Base-by-base conservation (phyloP, 2,113 vertebrate species). In the Leuciscus idus region DNA sequence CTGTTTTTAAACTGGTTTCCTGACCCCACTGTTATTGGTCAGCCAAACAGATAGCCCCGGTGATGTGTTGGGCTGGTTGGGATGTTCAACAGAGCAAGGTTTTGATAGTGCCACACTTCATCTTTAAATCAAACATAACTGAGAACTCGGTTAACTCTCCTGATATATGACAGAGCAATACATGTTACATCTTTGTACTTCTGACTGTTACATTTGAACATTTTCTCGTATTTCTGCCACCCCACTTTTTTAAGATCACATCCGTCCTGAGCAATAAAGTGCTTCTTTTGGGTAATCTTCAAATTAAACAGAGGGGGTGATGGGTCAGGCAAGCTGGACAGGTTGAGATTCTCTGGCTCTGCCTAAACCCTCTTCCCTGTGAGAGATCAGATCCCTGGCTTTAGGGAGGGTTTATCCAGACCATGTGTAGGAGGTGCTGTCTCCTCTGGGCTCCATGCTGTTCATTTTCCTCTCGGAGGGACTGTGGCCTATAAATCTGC, bases 401-500 rank as follows among this genome's bases (percentile, higher is more conserved):
- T 90, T 79, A 48, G 84, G 23, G 57, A 78, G 15, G 74, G 39
- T 57, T 59, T 75, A 82, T 11, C 11, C 72, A 79, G 89, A 94
- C 93, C 88, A 21, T 11, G 68, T 74, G 46, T 74, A 61, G 46
- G 50, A 70, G 36, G 33, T 55, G 39, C 15, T 1, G 59, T 85
- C 73, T 86, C 79, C 81, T 84, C 46, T 74, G 13, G 23, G 46
- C 66, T 83, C 68, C 55, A 72, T 61, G 73, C 79, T 83, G 78
- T 85, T 88, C 64, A 87, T 88, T 88, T 87, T 75, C 57, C 86
- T 91, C 90, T 95, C 94, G 95, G 95, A 94, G 94, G 93, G 94
- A 93, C 93, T 55, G 81, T 36, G 46, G 28, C 48, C 81, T 82
- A 95, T 94, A 96, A 96, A 95, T 96, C 95, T 96, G 90, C 92